These are phyloP conservation scores for Augochlora pura DNA, from an alignment of 1,140 invertebrate species.

Conservation along the genomic window DNA sequence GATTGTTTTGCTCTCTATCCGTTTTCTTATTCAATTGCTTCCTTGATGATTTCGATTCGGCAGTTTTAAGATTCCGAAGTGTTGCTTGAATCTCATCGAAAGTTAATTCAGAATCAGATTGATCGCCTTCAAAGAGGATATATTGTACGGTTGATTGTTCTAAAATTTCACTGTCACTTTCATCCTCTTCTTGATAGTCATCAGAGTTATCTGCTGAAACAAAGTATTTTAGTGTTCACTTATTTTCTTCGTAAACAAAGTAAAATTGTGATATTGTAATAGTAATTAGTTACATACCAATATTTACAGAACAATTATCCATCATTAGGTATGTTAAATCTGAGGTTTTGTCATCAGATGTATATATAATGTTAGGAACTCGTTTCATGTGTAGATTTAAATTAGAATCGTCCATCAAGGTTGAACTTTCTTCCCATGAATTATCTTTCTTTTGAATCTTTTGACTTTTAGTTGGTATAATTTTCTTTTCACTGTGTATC, in stretches of 20 bases:
- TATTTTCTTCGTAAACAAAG: too few relatives aligned
- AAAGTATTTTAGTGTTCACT: neutral
- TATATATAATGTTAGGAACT: conserved; percentile 36
- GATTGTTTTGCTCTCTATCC: neutral
- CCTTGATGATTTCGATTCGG: conserved; percentile 9
- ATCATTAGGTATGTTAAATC: conserved; percentile 61
- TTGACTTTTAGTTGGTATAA: neutral
- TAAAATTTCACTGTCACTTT: conserved; percentile 67
- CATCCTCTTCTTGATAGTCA: conserved; percentile 40
- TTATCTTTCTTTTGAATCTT: conserved; percentile 6
- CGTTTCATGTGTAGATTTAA: conserved; percentile 15
- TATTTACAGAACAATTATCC: conserved; percentile 47
- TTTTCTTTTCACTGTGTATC: conserved; percentile 20
- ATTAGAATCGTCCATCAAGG: conserved; percentile 6
- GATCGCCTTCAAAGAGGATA: conserved; percentile 71
- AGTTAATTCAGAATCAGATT: conserved; percentile 75
- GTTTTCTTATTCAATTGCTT: conserved; percentile 13
- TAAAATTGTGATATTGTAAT: neutral
- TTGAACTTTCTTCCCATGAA: conserved; percentile 8
- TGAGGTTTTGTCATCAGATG: conserved; percentile 37
- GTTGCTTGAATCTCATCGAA: conserved; percentile 74
- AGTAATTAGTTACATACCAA: conserved; percentile 48
- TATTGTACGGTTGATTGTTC: conserved; percentile 77
- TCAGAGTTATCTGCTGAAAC: conserved; percentile 33
- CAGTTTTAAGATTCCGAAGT: conserved; percentile 59